Conservation (phyloP, 2,797 vertebrate genomes). For the Halcyon badia region DNA sequence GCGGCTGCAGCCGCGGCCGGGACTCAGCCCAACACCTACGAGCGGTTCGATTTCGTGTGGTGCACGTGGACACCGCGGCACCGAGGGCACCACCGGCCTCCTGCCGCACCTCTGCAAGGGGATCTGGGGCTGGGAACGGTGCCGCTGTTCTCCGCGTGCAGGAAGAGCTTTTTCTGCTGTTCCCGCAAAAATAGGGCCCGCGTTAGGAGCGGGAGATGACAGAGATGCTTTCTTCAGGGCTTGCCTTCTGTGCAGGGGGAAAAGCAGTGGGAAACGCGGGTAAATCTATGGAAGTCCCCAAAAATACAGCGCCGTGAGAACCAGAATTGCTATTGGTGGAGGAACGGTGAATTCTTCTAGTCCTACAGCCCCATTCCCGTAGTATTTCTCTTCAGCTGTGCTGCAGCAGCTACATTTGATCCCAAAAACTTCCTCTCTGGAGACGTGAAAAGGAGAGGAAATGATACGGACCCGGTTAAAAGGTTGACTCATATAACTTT, state of each 20-base stretch:
- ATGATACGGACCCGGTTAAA: rapidly evolving
- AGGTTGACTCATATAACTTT: not conserved
- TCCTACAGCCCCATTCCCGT: rapidly evolving
- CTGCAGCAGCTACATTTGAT: not conserved
- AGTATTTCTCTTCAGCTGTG: rapidly evolving
- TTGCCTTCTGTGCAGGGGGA: not conserved
- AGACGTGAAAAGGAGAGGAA: not conserved
- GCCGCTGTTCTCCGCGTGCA: not conserved
- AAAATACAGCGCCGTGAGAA: rapidly evolving
- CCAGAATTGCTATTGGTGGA: rapidly evolving
- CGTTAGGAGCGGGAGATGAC: too few species aligned
- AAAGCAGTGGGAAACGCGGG: not conserved
- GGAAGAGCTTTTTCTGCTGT: not conserved
- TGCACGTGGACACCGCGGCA: not conserved
- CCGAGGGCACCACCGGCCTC: not conserved
- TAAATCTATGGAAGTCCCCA: too few species aligned
- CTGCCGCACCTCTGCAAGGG: not conserved
- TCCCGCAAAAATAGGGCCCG: rapidly evolving
- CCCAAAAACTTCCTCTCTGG: not conserved
- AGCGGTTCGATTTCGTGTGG: too few species aligned
- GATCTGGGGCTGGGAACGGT: not conserved
- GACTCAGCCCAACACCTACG: too few species aligned
- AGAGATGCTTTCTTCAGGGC: not conserved
- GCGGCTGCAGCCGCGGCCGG: too few species aligned
- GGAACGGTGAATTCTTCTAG: not conserved